Conservation (phyloP, 2,797 vertebrate genomes). For the Furcifer pardalis region DNA sequence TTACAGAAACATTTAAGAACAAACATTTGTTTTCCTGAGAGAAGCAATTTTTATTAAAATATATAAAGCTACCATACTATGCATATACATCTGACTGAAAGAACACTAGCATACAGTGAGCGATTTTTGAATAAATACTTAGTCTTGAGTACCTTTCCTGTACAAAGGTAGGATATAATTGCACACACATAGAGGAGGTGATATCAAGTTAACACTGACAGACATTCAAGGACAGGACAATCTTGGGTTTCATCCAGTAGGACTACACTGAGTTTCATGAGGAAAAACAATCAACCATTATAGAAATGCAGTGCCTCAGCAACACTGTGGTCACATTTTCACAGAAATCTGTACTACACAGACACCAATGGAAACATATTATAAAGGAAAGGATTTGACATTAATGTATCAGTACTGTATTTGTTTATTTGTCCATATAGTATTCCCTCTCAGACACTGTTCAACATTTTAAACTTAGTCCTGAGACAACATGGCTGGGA, state of each 20-base stretch:
- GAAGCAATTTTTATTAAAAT: background rate
- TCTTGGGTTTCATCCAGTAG: background rate
- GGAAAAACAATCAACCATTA: background rate
- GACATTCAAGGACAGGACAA: too few species aligned
- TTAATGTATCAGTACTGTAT: too few species aligned
- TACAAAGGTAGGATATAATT: background rate
- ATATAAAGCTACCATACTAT: background rate
- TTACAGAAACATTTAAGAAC: background rate
- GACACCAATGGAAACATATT: background rate
- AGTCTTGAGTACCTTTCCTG: background rate
- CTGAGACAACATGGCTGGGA: slow-evolving; percentile 1
- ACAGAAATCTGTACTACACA: too few species aligned
- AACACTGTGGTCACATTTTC: background rate
- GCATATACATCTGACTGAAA: background rate
- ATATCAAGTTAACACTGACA: background rate
- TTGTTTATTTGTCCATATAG: too few species aligned
- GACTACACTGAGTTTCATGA: background rate
- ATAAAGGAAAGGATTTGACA: too few species aligned
- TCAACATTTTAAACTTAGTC: background rate
- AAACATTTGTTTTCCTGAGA: background rate
- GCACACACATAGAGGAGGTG: background rate
- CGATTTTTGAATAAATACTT: background rate
- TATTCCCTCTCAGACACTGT: background rate
- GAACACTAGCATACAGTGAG: too few species aligned
- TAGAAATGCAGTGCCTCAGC: background rate